Evolutionary conservation across 2,797 vertebrate species (phyloP), one percentile per base, ranked within the genome.

Genomic region (Neomorphus geoffroyi): DNA sequence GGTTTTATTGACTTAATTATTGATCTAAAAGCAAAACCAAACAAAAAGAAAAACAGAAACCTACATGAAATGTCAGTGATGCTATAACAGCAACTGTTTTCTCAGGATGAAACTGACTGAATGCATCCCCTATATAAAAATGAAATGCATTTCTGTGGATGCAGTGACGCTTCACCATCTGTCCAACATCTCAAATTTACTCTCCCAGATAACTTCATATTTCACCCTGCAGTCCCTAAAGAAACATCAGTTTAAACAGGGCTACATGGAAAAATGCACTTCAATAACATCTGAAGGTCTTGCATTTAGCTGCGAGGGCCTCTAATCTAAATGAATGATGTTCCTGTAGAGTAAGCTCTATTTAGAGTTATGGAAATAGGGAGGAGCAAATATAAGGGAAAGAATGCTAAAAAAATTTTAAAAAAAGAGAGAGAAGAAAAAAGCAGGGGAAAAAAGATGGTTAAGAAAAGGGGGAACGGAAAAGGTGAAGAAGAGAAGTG

Each of bases 271-370:
- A 97, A 97, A 98, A 98, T 97, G 91, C 79, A 86, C 91, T 97
- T 97, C 98, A 98, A 98, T 98, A 98, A 98, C 98, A 98, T 98
- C 96, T 98, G 98, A 98, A 98, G 98, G 98, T 98, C 98, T 98
- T 96, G 86, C 54, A 26, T 97, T 97, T 97, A 97, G 96, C 97
- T 98, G 86, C 80, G 92, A 98, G 94, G 95, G 94, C 84, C 92
- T 97, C 95, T 97, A 96, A 96, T 97, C 93, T 97, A 97, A 98
- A 98, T 98, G 97, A 98, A 93, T 96, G 95, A 98, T 98, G 94
- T 97, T 96, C 93, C 95, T 95, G 87, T 96, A 97, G 95, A 97
- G 83, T 73, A 95, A 94, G 58, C 58, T 94, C 83, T 54, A 97
- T 97, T 96, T 97, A 96, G 94, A 98, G 94, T 97, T 97, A 98